Base-by-base conservation (phyloP, 2,113 vertebrate genomes). In the Tetraodon nigroviridis region DNA sequence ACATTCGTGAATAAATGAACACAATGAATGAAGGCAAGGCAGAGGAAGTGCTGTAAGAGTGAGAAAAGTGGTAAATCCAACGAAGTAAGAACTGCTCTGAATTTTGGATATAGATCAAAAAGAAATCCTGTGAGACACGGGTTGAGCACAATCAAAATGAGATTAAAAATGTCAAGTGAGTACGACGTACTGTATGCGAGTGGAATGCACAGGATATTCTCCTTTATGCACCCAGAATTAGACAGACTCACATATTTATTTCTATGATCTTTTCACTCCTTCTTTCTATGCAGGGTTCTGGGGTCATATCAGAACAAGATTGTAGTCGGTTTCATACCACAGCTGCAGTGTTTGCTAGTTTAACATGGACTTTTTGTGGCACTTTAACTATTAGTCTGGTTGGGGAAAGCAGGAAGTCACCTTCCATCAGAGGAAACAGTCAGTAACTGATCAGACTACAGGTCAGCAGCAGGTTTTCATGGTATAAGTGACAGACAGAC, bases 371-470 rank as follows among this genome's bases (percentile, higher is more conserved):
- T 75, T 72, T 76, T 69, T 73, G 52, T 72, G 86, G 84, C 79
- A 77, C 67, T 57, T 68, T 73, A 79, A 83, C 57, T 76, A 69
- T 57, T 29, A 55, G 59, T 19, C 58, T 19, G 73, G 73, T 87
- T 83, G 78, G 64, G 79, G 71, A 85, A 89, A 87, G 68, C 89
- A 90, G 87, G 90, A 87, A 87, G 85, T 37, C 32, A 69, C 8
- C 71, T 76, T 74, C 64, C 60, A 54, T 55, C 53, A 72, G 64
- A 87, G 80, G 81, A 85, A 88, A 84, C 75, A 78, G 76, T 74
- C 41, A 29, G 61, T 46, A 64, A 61, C 50, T 75, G 47, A 82
- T 70, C 65, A 76, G 67, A 62, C 46, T 55, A 66, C 71, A 62
- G 67, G 64, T 73, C 62, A 71, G 67, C 45, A 21, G 60, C 54